Base-by-base conservation (phyloP, 2,113 vertebrate species). In the Neodontobutis hainanensis region DNA sequence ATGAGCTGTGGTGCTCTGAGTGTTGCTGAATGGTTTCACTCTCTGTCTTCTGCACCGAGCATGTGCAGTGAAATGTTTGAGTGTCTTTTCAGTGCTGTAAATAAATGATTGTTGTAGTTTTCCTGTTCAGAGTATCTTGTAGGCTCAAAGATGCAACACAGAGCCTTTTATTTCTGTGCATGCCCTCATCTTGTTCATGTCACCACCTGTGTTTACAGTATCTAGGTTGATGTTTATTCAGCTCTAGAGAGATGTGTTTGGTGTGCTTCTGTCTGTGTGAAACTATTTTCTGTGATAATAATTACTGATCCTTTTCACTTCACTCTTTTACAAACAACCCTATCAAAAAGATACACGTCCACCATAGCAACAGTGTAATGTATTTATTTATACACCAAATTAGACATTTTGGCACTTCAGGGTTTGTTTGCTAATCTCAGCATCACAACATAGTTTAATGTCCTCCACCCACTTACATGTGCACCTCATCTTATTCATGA, bases 291-390 rank as follows among this genome's bases (percentile, higher is more conserved):
- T 12, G 36, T 77, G 32, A 69, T 49, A 61, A 65, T 45, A 69
- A 77, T 68, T 64, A 70, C 61, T 52, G 12, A 34, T 42, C 53
- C 44, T 67, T 76, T 77, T 77, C 46, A 68, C 68, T 83, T 83
- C 77, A 27, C 19, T 27, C 63, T 76, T 6, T 72, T 50, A 71
- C 42, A 62, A 69, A 55, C 60, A 71, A 55, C 6, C 3, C 36
- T 34, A 55, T 38, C 34, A 38, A 55, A 55, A n/a, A 55, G 34
- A 55, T 40, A 40, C 38, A 6, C 38, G 8, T 1, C 8, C 1
- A 38, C 11, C n/a, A 14, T 36, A 36, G 35, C 52, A 36, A n/a
- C 12, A 3, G 4, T n/a, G 52, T 12, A 55, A n/a, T n/a, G 19
- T 27, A 27, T 27, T 27, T 27, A 6, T n/a, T n/a, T n/a, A 52